Evolutionary conservation across 1,140 invertebrate species (phyloP).

Genomic region (Arctopsyche grandis): DNA sequence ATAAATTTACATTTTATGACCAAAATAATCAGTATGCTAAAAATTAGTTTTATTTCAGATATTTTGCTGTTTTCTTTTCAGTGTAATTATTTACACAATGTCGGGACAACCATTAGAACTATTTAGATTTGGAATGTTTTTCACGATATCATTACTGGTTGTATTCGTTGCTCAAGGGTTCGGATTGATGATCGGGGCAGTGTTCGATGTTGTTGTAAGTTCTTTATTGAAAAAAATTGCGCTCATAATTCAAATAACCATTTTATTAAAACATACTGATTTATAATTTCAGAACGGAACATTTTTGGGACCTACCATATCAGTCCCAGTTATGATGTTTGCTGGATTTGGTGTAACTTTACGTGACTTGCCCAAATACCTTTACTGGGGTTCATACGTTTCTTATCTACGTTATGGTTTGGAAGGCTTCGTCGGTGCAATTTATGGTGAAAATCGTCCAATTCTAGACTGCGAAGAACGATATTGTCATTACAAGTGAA

Average conservation of each 20-base stretch:
- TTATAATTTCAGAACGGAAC: constrained; percentile 76
- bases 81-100: constrained; percentile 86
- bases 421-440: constrained; percentile 84
- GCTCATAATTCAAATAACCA: neutral
- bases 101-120: constrained; percentile 84
- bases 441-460: constrained; percentile 81
- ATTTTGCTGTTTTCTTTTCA: constrained; percentile 81
- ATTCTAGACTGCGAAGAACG: constrained; percentile 71
- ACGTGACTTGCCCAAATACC: constrained; percentile 78
- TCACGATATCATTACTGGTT: constrained; percentile 79
- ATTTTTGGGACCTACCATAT: constrained; percentile 80
- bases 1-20: constrained; percentile 30
- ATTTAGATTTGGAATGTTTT: constrained; percentile 83
- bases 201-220: constrained; percentile 84
- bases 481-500: constrained; percentile 80
- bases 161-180: constrained; percentile 91
- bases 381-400: constrained; percentile 88
- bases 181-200: constrained; percentile 87
- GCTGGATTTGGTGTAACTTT: constrained; percentile 84
- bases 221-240: neutral
- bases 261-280: constrained; percentile 8
- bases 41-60: constrained; percentile 64
- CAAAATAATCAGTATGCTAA: neutral
- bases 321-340: constrained; percentile 90
- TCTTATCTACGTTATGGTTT: constrained; percentile 89